Evolutionary conservation across 1,140 invertebrate genomes (phyloP).

Genomic region (Trichonephila inaurata): DNA sequence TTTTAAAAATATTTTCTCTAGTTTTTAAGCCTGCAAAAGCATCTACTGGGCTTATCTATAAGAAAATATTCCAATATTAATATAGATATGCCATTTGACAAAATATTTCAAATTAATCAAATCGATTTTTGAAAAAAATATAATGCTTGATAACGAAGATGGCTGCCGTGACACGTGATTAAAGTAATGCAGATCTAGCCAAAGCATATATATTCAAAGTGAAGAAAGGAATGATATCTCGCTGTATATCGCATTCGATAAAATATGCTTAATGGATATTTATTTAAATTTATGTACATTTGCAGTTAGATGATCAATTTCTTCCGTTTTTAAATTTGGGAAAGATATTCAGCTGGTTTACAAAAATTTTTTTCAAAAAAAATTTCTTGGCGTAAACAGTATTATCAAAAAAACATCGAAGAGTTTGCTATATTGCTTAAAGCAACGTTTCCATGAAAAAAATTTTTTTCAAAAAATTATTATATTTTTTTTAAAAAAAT

Average conservation of each 20-base stretch:
- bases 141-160: not conserved
- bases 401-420: constrained; percentile 2
- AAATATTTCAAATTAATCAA: not conserved
- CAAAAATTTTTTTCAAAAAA: not conserved
- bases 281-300: constrained; percentile 56
- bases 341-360: not conserved
- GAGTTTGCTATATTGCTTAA: not conserved
- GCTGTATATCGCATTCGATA: constrained; percentile 39
- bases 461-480: too few relatives aligned
- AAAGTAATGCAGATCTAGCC: not conserved
- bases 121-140: not conserved
- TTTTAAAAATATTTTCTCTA: not conserved
- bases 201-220: constrained; percentile 15
- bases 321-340: constrained; percentile 23
- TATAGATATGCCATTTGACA: not conserved
- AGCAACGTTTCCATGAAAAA: not conserved
- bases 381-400: not conserved
- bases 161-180: not conserved
- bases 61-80: not conserved
- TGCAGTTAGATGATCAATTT: constrained; percentile 38
- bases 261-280: constrained; percentile 44
- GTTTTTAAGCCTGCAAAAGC: not conserved
- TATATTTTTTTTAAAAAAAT: too few relatives aligned
- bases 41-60: not conserved
- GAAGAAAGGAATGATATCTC: constrained; percentile 32